Conservation (phyloP, 2,797 vertebrate species). For the Odontamblyopus rebecca region DNA sequence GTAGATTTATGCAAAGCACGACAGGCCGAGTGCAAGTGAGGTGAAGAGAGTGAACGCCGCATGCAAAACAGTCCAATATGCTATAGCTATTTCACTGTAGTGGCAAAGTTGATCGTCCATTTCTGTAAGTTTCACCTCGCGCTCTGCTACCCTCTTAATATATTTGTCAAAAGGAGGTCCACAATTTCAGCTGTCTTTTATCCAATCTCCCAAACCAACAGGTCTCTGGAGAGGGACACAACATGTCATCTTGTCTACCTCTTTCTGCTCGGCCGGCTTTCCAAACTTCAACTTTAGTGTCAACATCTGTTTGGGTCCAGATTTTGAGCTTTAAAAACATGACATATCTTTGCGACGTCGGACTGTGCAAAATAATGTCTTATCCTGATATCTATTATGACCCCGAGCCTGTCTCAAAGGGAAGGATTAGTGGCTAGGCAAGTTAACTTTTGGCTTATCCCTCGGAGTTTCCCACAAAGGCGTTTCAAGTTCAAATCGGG, state of each 20-base stretch:
- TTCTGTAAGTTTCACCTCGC: conserved; percentile 50
- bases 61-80: conserved; percentile 36
- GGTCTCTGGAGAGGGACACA: conserved; percentile 52
- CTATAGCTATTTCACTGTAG: conserved; percentile 25
- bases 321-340: conserved; percentile 46
- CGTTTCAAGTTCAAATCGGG: conserved; percentile 42
- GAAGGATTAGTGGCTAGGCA: conserved; percentile 39
- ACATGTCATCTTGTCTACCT: conserved; percentile 28
- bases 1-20: conserved; percentile 24
- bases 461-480: conserved; percentile 46
- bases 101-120: conserved; percentile 50
- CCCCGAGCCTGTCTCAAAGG: conserved; percentile 34
- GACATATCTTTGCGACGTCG: conserved; percentile 40
- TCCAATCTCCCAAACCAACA: conserved; percentile 59
- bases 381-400: conserved; percentile 39
- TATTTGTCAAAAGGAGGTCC: conserved; percentile 65
- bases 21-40: conserved; percentile 37
- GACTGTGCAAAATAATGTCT: conserved; percentile 29
- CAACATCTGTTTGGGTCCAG: conserved; percentile 41
- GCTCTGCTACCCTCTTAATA: conserved; percentile 49
- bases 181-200: conserved; percentile 71
- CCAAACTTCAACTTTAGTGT: conserved; percentile 34
- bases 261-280: conserved; percentile 56
- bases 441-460: conserved; percentile 48
- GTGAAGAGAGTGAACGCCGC: conserved; percentile 46